Conservation (phyloP, 2,797 vertebrate genomes). For the Lacerta agilis region DNA sequence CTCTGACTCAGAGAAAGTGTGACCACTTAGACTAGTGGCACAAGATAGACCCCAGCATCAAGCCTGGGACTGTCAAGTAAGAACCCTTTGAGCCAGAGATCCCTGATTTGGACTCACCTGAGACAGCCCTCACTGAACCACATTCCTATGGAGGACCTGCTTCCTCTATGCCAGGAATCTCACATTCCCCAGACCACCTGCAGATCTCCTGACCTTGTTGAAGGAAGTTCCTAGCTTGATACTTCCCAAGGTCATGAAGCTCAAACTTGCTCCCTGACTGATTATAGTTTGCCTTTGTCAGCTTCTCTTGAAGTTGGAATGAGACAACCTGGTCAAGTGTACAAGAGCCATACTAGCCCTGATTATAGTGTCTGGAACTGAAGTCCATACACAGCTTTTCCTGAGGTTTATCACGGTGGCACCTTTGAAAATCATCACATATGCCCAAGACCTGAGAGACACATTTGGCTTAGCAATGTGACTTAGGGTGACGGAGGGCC, state of each 20-base stretch:
- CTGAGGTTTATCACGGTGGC: not conserved
- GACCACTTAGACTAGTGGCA: not conserved
- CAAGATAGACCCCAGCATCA: not conserved
- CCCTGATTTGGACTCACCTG: not conserved
- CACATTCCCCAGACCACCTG: not conserved
- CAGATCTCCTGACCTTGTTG: not conserved
- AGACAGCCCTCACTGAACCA: not conserved
- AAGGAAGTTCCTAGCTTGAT: not conserved
- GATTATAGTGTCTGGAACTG: not conserved
- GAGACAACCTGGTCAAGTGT: not conserved
- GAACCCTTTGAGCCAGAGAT: not conserved
- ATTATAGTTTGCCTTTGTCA: not conserved
- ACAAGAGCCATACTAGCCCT: not conserved
- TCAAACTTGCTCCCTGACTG: not conserved
- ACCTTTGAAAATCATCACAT: conserved; percentile 3
- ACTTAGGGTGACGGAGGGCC: conserved; percentile 28
- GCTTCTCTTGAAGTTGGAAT: not conserved
- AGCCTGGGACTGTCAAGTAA: not conserved
- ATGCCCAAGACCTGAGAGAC: conserved; percentile 12
- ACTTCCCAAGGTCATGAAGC: not conserved
- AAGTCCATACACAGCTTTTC: not conserved
- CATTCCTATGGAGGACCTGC: not conserved
- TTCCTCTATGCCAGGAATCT: not conserved
- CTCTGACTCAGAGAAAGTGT: not conserved
- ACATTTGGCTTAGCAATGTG: conserved; percentile 18